phyloP scores from a whole-genome alignment of 2,797 vertebrate genomes.

The Eupleurogrammus muticus region DNA sequence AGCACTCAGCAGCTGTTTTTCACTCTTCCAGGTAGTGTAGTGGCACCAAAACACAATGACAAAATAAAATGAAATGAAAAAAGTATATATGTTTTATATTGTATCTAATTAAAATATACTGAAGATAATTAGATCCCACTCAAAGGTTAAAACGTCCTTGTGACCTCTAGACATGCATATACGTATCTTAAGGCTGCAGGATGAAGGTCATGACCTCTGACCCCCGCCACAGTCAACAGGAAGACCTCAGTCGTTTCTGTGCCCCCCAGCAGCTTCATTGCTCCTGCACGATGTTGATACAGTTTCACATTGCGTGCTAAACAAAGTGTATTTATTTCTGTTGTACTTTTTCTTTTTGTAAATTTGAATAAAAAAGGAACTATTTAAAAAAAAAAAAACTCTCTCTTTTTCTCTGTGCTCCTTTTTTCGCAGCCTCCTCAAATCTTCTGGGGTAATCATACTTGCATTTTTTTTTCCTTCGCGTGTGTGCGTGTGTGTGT shows the following conservation, averaged over 20 bases:
- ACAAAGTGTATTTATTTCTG: conserved; percentile 83
- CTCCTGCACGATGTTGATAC: conserved; percentile 72
- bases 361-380: conserved; percentile 83
- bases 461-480: conserved; percentile 22
- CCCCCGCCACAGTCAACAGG: conserved; percentile 3
- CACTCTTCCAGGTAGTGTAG: conserved; percentile 4
- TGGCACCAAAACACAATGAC: conserved; percentile 7
- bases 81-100: background rate
- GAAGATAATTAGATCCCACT: conserved; percentile 3
- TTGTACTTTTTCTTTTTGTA: conserved; percentile 84
- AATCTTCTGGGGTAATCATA: conserved; percentile 61
- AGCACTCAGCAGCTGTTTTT: conserved; percentile 25
- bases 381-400: conserved; percentile 79
- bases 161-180: background rate
- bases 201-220: conserved; percentile 24
- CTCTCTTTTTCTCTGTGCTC: conserved; percentile 55
- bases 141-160: background rate
- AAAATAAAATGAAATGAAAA: too few relatives aligned
- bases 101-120: background rate
- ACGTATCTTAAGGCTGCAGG: conserved; percentile 23
- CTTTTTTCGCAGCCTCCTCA: conserved; percentile 40
- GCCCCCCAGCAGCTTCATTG: conserved; percentile 48
- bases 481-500: conserved; percentile 17
- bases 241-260: conserved; percentile 59
- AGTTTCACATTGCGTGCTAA: conserved; percentile 73